These are phyloP conservation scores for Anadara kagoshimensis DNA, from an alignment of 1,140 invertebrate genomes.

Conservation along the genomic window DNA sequence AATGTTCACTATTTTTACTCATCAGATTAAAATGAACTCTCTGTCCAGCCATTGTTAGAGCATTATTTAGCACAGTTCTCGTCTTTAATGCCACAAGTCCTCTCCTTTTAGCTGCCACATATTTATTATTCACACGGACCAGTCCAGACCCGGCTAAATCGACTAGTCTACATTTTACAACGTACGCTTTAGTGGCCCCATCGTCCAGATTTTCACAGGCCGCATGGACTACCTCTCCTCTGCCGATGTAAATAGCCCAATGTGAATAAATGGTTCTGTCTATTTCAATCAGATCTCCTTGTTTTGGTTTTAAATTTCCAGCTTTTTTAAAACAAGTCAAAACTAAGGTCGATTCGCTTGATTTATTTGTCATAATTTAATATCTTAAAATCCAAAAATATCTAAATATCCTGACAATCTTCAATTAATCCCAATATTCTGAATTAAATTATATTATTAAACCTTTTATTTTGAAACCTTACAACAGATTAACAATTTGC, in stretches of 20 bases:
- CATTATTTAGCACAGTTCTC: slow-evolving; percentile 14
- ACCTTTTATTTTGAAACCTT: too few species aligned
- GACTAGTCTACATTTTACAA: slow-evolving; percentile 7
- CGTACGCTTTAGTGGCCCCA: background rate
- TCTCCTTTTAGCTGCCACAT: slow-evolving; percentile 17
- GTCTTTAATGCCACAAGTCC: slow-evolving; percentile 9
- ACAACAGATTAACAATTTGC: too few species aligned
- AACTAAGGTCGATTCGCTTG: background rate
- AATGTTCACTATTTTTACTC: slow-evolving; percentile 19
- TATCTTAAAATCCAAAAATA: too few species aligned
- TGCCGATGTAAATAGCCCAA: slow-evolving; percentile 16
- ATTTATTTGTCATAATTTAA: too few species aligned
- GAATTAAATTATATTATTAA: too few species aligned
- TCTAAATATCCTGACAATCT: too few species aligned
- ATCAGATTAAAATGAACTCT: slow-evolving; percentile 21
- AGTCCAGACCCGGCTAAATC: background rate
- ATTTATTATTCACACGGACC: slow-evolving; percentile 23
- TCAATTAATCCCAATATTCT: too few species aligned
- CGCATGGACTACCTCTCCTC: slow-evolving; percentile 8
- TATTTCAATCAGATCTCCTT: slow-evolving; percentile 17
- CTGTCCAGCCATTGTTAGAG: slow-evolving; percentile 2
- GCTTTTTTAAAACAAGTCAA: slow-evolving; percentile 1
- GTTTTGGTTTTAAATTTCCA: slow-evolving; percentile 1
- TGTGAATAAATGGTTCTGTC: slow-evolving; percentile 9
- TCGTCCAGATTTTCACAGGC: slow-evolving; percentile 1